Percentiles rank a stretch among this genome's conserved stretches.
These are phyloP conservation scores for Spilogale gracilis DNA, from an alignment of 2,113 vertebrate genomes.

Conservation along the genomic window DNA sequence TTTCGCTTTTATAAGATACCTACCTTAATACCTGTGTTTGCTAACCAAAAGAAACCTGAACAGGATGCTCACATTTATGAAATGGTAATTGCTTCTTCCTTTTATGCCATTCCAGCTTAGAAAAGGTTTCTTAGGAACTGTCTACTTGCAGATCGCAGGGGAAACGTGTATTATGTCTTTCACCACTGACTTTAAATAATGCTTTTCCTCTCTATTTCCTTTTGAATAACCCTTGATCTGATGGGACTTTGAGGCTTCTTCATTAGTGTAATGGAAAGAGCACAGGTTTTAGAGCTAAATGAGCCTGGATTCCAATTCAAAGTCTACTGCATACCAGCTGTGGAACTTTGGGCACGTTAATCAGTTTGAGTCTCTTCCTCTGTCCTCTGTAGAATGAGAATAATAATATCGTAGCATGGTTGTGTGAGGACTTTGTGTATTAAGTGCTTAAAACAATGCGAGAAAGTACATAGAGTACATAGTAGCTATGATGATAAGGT, in stretches of 20 bases:
- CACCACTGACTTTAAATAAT: slow-evolving; percentile 41
- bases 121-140: neutral
- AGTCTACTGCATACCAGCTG: neutral
- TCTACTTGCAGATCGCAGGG: neutral
- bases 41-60: neutral
- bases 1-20: neutral
- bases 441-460: slow-evolving; percentile 10
- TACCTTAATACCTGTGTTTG: neutral
- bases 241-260: neutral
- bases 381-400: slow-evolving; percentile 13
- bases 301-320: slow-evolving; percentile 47
- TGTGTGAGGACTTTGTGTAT: neutral
- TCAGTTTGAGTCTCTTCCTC: slow-evolving; percentile 24
- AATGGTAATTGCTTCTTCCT: neutral
- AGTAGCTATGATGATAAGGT: neutral
- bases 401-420: neutral
- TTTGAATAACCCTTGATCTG: slow-evolving; percentile 38
- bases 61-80: neutral
- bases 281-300: slow-evolving; percentile 54
- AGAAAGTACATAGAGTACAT: neutral
- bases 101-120: neutral
- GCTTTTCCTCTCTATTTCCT: neutral
- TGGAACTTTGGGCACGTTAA: slow-evolving; percentile 19
- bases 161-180: neutral
- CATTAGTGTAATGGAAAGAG: neutral